Percentiles rank a stretch among this genome's conserved stretches.
Conservation (phyloP, 1,140 invertebrate genomes). For the Tyrophagus putrescentiae region DNA sequence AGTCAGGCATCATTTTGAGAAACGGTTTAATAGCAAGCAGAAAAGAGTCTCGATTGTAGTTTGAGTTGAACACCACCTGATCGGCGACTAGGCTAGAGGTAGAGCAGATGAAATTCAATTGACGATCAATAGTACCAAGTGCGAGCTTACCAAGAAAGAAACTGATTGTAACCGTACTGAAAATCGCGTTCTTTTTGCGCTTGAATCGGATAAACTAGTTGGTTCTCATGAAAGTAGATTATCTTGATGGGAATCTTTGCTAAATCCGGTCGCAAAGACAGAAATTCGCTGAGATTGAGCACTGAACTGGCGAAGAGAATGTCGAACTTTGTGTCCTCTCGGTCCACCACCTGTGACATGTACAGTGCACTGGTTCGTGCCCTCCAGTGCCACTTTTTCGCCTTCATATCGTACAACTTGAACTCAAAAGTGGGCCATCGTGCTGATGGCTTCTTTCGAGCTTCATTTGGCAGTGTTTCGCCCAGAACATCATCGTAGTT, state of each 20-base stretch:
- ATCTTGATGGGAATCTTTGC: constrained; percentile 42
- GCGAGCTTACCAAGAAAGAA: constrained; percentile 47
- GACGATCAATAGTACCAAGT: not conserved
- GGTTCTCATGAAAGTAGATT: constrained; percentile 65
- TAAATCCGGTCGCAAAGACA: constrained; percentile 50
- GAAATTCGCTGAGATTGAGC: constrained; percentile 50
- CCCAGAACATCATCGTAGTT: not conserved
- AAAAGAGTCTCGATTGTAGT: constrained; percentile 52
- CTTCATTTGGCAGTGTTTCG: not conserved
- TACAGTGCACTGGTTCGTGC: constrained; percentile 50
- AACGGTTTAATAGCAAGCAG: constrained; percentile 45
- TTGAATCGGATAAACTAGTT: constrained; percentile 52
- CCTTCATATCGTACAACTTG: constrained; percentile 42
- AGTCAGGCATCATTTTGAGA: constrained; percentile 51
- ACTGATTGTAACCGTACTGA: constrained; percentile 62
- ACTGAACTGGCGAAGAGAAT: constrained; percentile 55
- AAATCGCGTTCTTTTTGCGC: constrained; percentile 52
- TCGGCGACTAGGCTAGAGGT: constrained; percentile 48
- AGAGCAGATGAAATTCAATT: constrained; percentile 16
- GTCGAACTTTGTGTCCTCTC: constrained; percentile 31
- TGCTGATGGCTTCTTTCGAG: constrained; percentile 26
- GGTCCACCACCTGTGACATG: constrained; percentile 41
- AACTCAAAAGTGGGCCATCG: constrained; percentile 22
- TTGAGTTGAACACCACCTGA: constrained; percentile 53
- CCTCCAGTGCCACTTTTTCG: constrained; percentile 65